Conservation (phyloP, 1,140 invertebrate species). For the Pseudomyrmex flavicornis region DNA sequence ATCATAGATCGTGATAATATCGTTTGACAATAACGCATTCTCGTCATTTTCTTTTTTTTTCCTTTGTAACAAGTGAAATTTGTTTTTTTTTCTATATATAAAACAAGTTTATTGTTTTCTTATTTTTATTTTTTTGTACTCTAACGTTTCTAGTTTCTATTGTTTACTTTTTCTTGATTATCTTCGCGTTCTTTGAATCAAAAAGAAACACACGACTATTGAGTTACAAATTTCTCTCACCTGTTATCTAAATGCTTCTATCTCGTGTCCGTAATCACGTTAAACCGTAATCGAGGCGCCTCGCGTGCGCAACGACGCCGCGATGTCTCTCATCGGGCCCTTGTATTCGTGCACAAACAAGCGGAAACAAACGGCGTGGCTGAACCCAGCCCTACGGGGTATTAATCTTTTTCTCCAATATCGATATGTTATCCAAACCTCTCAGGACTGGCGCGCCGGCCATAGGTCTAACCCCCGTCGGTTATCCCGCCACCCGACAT, state of each 20-base stretch:
- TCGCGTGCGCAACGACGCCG: conserved; percentile 20
- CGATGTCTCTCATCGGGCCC: conserved; percentile 32
- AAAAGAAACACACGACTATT: too few relatives aligned
- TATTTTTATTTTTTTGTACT: too few relatives aligned
- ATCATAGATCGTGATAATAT: too few relatives aligned
- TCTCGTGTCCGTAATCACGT: neutral
- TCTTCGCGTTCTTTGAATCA: neutral
- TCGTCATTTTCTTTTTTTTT: too few relatives aligned
- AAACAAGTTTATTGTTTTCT: too few relatives aligned
- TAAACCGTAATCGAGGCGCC: conserved; percentile 32
- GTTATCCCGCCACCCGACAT: conserved; percentile 56
- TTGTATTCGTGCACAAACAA: conserved; percentile 59
- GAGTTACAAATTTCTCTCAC: neutral
- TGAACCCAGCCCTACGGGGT: conserved; percentile 50
- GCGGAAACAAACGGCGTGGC: conserved; percentile 61
- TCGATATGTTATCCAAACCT: conserved; percentile 76
- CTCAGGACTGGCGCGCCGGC: conserved; percentile 64
- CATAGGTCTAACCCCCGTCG: conserved; percentile 36
- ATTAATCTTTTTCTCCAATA: conserved; percentile 77
- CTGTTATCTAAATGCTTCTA: conserved; percentile 12
- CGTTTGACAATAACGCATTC: too few relatives aligned
- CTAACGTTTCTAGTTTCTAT: too few relatives aligned
- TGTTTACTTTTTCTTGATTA: too few relatives aligned
- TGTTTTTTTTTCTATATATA: too few relatives aligned
- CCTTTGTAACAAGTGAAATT: too few relatives aligned